Evolutionary conservation across 2,888 invertebrate species (phyloP), one percentile per base, ranked within the genome.

Genomic region (Lampropteryx suffumata): DNA sequence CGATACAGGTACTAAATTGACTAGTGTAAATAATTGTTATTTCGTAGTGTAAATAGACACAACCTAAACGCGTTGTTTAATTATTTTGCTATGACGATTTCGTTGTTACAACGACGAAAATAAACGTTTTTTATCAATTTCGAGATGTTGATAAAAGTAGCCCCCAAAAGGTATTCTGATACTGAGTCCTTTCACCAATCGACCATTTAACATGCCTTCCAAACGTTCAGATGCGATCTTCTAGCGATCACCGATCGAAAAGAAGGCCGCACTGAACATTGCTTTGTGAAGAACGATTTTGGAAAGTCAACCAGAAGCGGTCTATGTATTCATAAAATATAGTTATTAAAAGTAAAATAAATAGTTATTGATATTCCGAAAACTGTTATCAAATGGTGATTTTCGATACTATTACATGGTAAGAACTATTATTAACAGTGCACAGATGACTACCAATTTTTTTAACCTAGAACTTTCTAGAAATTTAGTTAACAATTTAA

Each of bases 401-500:
- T 32, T 32, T 35, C 27, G 13, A 24, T 37, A 42, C 37, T 26
- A 27, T 36, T 32, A 41, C 13, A 35, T n/a, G 32, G 24, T 45
- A 46, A 43, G 44, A 36, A 52, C 42, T 41, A 34, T 2, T 33
- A 64, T 7, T 5, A 42, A 64, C 49, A 55, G 60, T 61, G 61
- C 62, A 55, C 56, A 62, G 62, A 37, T 40, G 34, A 40, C 50
- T 51, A 51, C 43, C 10, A 43, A 35, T 32, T 40, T 17, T n/a
- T 35, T 52, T 47, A 34, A 46, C 58, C 62, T 67, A 64, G 62
- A 58, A 45, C 13, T 29, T 61, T 59, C 60, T 68, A 63, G 59
- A 62, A 59, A 57, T 67, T 50, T 57, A 61, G 57, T 60, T 42
- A 67, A 60, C 60, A 57, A 55, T 58, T 51, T 48, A 53, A 64